phyloP scores from a whole-genome alignment of 2,797 vertebrate genomes.

The Gobionotothen gibberifrons region DNA sequence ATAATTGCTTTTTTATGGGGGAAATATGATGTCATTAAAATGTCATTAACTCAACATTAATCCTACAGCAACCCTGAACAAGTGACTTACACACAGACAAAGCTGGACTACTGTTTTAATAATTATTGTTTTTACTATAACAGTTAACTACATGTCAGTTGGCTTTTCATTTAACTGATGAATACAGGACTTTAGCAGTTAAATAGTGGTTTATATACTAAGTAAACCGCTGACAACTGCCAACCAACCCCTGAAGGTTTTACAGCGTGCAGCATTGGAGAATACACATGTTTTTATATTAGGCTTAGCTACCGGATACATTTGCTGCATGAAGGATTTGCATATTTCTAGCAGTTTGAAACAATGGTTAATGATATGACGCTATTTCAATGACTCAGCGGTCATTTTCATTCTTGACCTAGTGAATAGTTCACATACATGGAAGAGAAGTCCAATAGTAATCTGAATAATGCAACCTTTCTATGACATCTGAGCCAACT shows the following conservation, averaged over 20 bases:
- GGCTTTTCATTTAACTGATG: neutral
- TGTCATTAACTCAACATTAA: no score
- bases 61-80: neutral
- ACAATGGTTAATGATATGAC: neutral
- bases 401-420: neutral
- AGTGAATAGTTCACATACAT: neutral
- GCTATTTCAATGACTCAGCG: neutral
- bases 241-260: neutral
- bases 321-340: neutral
- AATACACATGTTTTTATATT: neutral
- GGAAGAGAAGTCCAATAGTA: neutral
- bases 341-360: neutral
- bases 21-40: neutral
- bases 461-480: neutral
- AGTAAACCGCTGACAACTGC: neutral
- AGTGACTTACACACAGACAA: neutral
- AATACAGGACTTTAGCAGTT: constrained; percentile 1
- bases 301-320: neutral
- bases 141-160: constrained; percentile 6
- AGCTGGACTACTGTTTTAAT: neutral
- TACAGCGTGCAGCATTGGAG: neutral
- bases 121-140: neutral
- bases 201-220: constrained; percentile 12
- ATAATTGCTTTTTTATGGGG: neutral
- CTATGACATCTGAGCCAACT: neutral